phyloP scores from a whole-genome alignment of 2,113 vertebrate genomes.

The Solenodon paradoxus region DNA sequence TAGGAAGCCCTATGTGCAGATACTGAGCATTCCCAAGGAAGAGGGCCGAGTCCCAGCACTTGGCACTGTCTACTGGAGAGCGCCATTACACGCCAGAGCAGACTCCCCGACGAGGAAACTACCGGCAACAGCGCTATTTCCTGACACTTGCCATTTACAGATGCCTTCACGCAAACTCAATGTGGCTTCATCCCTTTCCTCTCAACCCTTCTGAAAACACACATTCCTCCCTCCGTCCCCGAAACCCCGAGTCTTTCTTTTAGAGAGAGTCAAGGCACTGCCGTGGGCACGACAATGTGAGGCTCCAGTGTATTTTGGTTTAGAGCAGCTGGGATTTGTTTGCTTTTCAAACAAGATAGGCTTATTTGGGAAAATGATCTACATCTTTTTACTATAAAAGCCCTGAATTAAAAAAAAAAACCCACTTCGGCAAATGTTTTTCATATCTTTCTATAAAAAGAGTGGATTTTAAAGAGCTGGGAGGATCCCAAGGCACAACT shows the following conservation, averaged over 20 bases:
- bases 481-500: background rate
- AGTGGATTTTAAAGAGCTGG: conserved; percentile 8
- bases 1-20: background rate
- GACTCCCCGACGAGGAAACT: background rate
- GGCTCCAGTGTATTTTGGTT: conserved; percentile 8
- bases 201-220: background rate
- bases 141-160: background rate
- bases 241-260: background rate
- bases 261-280: background rate
- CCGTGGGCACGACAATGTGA: background rate
- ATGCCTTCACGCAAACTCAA: background rate
- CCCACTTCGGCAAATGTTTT: conserved; percentile 54
- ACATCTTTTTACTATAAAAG: conserved; percentile 66
- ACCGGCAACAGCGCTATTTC: background rate
- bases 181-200: background rate
- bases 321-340: conserved; percentile 47
- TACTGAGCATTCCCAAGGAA: background rate
- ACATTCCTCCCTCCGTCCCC: background rate
- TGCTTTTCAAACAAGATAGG: conserved; percentile 54
- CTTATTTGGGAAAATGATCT: conserved; percentile 66
- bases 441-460: conserved; percentile 70
- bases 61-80: background rate
- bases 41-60: background rate
- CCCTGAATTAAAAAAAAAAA: conserved; percentile 45
- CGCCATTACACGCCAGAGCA: background rate